Evolutionary conservation across 2,888 invertebrate genomes (phyloP), one percentile per base, ranked within the genome.

Genomic region (Exocentrus adspersus): DNA sequence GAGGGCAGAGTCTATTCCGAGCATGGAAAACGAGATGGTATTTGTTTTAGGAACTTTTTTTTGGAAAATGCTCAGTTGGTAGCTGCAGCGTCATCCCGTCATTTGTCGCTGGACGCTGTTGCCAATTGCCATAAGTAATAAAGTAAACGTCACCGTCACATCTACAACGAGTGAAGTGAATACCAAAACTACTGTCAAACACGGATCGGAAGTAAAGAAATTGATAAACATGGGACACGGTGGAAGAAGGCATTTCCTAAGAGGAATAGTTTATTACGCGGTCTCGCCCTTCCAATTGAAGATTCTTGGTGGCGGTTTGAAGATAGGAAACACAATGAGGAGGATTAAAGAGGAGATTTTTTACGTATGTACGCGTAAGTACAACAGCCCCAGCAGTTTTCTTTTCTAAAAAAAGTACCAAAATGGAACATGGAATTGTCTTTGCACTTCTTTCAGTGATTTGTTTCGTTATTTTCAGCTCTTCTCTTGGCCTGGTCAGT

Each of bases 361-460:
- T 0, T 67, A 65, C 46, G 53, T 69, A 1, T 21, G 24, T n/a
- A 42, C 64, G 24, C 65, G 69, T 69, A 61, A 69, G 65, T 67
- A 28, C n/a, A n/a, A n/a, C n/a, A 24, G 7, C 7, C 24, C 7
- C 24, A 7, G 24, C 3, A 3, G 7, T 24, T 24, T 24, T 24
- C 3, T 5, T 24, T 24, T 24, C 4, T 24, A 5, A 24, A 24
- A 24, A 24, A 24, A 5, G 24, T 24, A 24, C 7, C 24, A 5
- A 24, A 3, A 3, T 24, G 24, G 24, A 24, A n/a, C n/a, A n/a
- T n/a, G n/a, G n/a, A n/a, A n/a, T n/a, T n/a, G n/a, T 24, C 7
- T 24, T 24, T 24, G 24, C 7, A 24, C n/a, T n/a, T n/a, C n/a
- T n/a, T n/a, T n/a, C n/a, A n/a, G n/a, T n/a, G n/a, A n/a, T n/a